phyloP scores from a whole-genome alignment of 2,888 invertebrate species.

The Cerceris rybyensis region DNA sequence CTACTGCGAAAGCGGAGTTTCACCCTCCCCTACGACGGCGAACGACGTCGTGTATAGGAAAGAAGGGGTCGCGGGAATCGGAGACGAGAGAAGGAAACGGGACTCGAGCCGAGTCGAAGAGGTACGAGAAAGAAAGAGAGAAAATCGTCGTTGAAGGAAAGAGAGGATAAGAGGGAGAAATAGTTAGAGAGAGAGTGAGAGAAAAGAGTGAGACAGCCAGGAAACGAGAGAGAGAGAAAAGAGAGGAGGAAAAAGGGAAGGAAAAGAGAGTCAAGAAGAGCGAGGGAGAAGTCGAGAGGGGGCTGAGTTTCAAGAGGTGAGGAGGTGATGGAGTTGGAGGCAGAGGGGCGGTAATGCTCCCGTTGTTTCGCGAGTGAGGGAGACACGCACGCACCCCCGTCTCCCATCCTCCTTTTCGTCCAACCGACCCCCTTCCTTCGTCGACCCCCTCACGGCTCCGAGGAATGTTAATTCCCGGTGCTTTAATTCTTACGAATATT shows the following conservation, averaged over 20 bases:
- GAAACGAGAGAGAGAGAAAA: constrained; percentile 29
- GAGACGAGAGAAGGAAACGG: constrained; percentile 70
- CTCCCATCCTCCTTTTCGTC: constrained; percentile 48
- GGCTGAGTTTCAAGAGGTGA: constrained; percentile 66
- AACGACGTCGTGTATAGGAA: constrained; percentile 71
- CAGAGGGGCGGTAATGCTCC: constrained; percentile 76
- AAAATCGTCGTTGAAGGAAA: constrained; percentile 11
- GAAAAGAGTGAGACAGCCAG: constrained; percentile 34
- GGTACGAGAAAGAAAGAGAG: constrained; percentile 28
- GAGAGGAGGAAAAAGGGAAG: constrained; percentile 39
- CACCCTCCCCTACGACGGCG: constrained; percentile 68
- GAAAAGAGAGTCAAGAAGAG: constrained; percentile 55
- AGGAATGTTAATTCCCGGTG: constrained; percentile 81
- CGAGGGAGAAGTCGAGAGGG: constrained; percentile 58
- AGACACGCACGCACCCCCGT: constrained; percentile 76
- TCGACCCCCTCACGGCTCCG: constrained; percentile 67
- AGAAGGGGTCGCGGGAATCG: constrained; percentile 74
- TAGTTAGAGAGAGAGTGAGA: constrained; percentile 24
- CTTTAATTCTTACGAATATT: constrained; percentile 82
- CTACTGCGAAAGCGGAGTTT: constrained; percentile 69
- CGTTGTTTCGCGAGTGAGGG: constrained; percentile 79
- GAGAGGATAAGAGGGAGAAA: constrained; percentile 37
- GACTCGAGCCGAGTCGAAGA: constrained; percentile 57
- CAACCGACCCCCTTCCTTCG: constrained; percentile 47
- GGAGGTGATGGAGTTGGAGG: constrained; percentile 66